These are phyloP conservation scores for Sebastes aleutianus DNA, from an alignment of 2,797 vertebrate genomes.

Conservation along the genomic window DNA sequence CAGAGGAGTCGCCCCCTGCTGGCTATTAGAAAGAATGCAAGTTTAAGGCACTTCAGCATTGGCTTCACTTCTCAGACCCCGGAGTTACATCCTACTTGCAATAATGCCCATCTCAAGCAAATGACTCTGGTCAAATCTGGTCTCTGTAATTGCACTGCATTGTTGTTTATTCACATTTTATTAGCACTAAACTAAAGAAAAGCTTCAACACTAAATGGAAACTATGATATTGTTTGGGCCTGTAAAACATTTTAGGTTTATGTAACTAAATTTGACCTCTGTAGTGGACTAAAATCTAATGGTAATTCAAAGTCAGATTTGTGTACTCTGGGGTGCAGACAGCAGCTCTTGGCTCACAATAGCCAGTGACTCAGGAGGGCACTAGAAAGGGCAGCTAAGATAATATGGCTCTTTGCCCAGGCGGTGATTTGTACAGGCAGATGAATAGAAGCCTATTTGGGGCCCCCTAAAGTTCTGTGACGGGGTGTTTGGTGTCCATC, in stretches of 20 bases:
- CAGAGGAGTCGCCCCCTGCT: too few species aligned
- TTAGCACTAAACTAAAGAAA: background rate
- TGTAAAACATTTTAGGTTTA: conserved; percentile 3
- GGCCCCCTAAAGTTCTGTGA: conserved; percentile 73
- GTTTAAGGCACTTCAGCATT: too few species aligned
- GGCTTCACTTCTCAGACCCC: too few species aligned
- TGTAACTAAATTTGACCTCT: conserved; percentile 33
- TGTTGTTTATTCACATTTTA: background rate
- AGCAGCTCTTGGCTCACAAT: conserved; percentile 70
- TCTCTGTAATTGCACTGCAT: background rate
- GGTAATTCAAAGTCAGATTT: conserved; percentile 65
- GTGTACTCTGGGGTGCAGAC: conserved; percentile 60
- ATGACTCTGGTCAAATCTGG: background rate
- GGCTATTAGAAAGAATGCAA: too few species aligned
- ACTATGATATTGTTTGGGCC: conserved; percentile 3
- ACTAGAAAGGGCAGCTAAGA: conserved; percentile 77
- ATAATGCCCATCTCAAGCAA: background rate
- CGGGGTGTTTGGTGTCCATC: conserved; percentile 77
- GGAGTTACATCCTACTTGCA: background rate
- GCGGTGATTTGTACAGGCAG: conserved; percentile 76
- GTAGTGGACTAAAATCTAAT: conserved; percentile 38
- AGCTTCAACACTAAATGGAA: background rate
- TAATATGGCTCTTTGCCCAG: conserved; percentile 76
- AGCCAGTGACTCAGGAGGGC: conserved; percentile 70
- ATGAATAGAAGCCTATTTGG: conserved; percentile 77